A percentile compares a stretch with the other conserved stretches of the same genome.
phyloP scores from a whole-genome alignment of 2,888 invertebrate genomes.

The Mesodorylaimus sp. region DNA sequence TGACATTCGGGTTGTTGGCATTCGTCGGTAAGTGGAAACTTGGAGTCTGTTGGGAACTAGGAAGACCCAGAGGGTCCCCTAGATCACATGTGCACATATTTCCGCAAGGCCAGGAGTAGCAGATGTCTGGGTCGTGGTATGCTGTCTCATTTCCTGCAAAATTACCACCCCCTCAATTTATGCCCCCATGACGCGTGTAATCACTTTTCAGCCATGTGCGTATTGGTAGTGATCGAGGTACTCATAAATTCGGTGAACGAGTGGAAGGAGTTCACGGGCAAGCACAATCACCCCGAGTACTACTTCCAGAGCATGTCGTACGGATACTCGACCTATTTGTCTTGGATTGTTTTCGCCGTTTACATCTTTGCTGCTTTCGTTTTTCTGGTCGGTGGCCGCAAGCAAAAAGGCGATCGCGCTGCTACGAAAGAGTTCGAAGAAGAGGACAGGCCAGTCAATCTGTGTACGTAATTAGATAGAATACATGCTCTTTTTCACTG shows the following conservation, averaged over 20 bases:
- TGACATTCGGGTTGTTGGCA: slow-evolving; percentile 1
- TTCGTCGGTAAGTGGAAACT: slow-evolving; percentile 5
- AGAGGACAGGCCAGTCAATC: slow-evolving; percentile 51
- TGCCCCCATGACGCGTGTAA: slow-evolving; percentile 5
- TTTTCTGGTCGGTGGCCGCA: slow-evolving; percentile 61
- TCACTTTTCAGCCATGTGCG: slow-evolving; percentile 47
- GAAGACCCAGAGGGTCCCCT: too few relatives aligned
- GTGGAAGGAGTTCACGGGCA: slow-evolving; percentile 39
- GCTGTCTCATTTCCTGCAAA: too few relatives aligned
- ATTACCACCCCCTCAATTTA: too few relatives aligned
- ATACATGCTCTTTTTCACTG: too few relatives aligned
- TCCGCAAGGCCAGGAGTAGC: too few relatives aligned
- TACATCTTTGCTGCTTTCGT: slow-evolving; percentile 49
- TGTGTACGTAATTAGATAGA: slow-evolving; percentile 6
- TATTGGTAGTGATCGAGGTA: slow-evolving; percentile 62
- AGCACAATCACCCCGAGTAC: background rate
- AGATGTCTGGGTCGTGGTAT: too few relatives aligned
- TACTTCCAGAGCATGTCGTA: slow-evolving; percentile 31
- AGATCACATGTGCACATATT: too few relatives aligned
- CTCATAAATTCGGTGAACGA: slow-evolving; percentile 53
- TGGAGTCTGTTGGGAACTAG: too few relatives aligned
- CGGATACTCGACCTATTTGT: slow-evolving; percentile 38
- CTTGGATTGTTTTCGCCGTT: slow-evolving; percentile 55
- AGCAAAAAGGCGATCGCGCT: slow-evolving; percentile 62
- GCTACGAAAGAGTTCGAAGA: slow-evolving; percentile 60